Conservation (phyloP, 2,113 vertebrate genomes). For the Loxodonta africana region DNA sequence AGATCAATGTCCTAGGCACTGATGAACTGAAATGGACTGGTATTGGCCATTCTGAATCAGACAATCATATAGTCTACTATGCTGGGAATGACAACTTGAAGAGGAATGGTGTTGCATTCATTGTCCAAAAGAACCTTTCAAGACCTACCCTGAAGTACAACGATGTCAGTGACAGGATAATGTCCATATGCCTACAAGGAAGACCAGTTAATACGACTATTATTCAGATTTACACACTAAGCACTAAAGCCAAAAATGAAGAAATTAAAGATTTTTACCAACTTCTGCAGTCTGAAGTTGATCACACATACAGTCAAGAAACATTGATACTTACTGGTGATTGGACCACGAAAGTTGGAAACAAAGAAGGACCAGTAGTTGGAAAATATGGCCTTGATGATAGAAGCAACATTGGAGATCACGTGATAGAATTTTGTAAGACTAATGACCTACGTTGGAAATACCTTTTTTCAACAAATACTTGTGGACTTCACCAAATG, state of each 20-base stretch:
- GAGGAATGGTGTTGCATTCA: too few relatives aligned
- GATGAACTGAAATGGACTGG: too few relatives aligned
- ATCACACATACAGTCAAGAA: not conserved
- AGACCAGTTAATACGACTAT: not conserved
- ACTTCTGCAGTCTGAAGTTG: not conserved
- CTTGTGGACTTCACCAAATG: not conserved
- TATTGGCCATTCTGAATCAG: too few relatives aligned
- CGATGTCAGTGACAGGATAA: too few relatives aligned
- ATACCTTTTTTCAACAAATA: not conserved
- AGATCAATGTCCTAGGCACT: too few relatives aligned
- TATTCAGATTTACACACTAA: not conserved
- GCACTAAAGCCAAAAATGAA: not conserved
- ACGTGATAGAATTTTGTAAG: too few relatives aligned
- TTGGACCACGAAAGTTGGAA: not conserved
- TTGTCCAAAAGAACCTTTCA: too few relatives aligned
- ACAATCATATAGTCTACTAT: too few relatives aligned
- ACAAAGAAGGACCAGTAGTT: not conserved
- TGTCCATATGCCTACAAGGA: not conserved
- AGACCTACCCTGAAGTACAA: too few relatives aligned
- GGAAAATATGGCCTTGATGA: not conserved
- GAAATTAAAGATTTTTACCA: not conserved
- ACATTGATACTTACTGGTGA: not conserved
- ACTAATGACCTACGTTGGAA: too few relatives aligned
- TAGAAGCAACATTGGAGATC: too few relatives aligned
- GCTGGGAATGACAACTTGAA: too few relatives aligned